Conservation (phyloP, 2,113 vertebrate genomes). For the Psephotus haematonotus region DNA sequence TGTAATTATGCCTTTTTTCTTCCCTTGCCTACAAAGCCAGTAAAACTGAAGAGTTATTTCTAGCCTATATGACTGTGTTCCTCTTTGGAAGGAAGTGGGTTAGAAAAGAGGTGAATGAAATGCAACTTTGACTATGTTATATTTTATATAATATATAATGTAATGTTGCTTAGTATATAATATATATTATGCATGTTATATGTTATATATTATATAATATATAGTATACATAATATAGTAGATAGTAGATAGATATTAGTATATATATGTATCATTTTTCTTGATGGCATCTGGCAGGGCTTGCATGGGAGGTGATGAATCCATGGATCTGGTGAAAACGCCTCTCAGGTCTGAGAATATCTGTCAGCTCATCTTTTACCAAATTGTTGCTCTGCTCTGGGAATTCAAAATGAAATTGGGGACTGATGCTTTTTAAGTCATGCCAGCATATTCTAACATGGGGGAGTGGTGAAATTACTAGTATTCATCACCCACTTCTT, state of each 20-base stretch:
- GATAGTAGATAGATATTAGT: no score
- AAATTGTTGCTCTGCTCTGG: not conserved
- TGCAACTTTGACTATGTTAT: not conserved
- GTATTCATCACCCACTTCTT: not conserved
- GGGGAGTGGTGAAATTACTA: not conserved
- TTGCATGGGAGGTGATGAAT: not conserved
- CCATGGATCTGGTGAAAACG: not conserved
- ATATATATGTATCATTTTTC: not conserved
- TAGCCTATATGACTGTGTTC: not conserved
- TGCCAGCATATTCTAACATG: not conserved
- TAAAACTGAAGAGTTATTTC: not conserved
- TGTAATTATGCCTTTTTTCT: not conserved
- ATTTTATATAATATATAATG: no score
- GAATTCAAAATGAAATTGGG: not conserved
- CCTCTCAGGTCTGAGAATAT: not conserved
- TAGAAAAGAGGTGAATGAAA: not conserved
- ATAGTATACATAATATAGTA: not conserved
- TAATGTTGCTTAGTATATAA: no score
- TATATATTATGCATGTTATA: no score
- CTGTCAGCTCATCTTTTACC: not conserved
- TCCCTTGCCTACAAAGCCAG: not conserved
- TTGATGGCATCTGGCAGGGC: not conserved
- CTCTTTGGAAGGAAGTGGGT: not conserved
- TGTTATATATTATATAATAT: no score
- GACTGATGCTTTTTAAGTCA: not conserved